Evolutionary conservation across 1,140 invertebrate species (phyloP).

Genomic region (Adoxophyes honmai): DNA sequence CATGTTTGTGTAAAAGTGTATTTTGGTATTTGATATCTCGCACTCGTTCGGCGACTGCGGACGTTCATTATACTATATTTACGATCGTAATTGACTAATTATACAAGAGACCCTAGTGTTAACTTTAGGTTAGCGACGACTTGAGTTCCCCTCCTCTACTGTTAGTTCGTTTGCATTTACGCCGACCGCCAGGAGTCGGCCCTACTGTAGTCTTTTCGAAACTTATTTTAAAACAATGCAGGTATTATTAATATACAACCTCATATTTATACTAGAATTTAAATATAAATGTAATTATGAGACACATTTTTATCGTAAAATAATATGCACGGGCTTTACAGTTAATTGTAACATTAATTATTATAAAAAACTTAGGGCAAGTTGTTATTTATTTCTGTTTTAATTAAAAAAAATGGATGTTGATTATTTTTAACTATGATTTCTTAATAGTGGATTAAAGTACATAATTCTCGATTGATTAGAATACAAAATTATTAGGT

Average conservation of each 20-base stretch:
- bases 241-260: slow-evolving; percentile 75
- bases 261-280: slow-evolving; percentile 76
- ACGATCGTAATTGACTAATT: slow-evolving; percentile 79
- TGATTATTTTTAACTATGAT: slow-evolving; percentile 75
- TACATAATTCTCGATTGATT: slow-evolving; percentile 76
- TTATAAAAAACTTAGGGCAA: slow-evolving; percentile 74
- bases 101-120: slow-evolving; percentile 71
- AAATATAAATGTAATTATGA: slow-evolving; percentile 74
- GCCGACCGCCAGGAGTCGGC: slow-evolving; percentile 42
- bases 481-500: slow-evolving; percentile 74
- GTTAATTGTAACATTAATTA: slow-evolving; percentile 75
- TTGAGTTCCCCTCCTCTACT: slow-evolving; percentile 61
- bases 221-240: slow-evolving; percentile 74
- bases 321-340: slow-evolving; percentile 76
- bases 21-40: slow-evolving; percentile 63
- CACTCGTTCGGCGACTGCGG: not conserved
- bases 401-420: slow-evolving; percentile 71
- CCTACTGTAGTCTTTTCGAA: slow-evolving; percentile 60
- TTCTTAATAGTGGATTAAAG: slow-evolving; percentile 74
- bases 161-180: slow-evolving; percentile 63
- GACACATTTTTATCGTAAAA: slow-evolving; percentile 68
- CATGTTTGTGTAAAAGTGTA: slow-evolving; percentile 74
- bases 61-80: slow-evolving; percentile 59
- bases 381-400: slow-evolving; percentile 79
- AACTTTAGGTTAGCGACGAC: slow-evolving; percentile 64